Percentiles rank a stretch among this genome's conserved stretches.
These are phyloP conservation scores for Engraulis encrasicolus DNA, from an alignment of 2,113 vertebrate species.

Conservation along the genomic window DNA sequence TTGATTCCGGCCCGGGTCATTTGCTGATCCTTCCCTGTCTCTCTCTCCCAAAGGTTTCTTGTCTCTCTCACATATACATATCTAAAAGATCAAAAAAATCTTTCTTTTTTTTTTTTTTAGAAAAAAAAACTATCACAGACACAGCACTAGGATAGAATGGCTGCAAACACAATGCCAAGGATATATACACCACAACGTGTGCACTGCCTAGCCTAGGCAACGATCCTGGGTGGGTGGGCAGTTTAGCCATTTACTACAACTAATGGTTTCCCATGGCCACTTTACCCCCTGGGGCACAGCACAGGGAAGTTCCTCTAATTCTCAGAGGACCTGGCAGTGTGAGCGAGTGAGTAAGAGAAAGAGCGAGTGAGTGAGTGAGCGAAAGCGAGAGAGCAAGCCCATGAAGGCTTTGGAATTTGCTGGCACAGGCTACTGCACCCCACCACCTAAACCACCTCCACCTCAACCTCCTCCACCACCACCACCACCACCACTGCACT, in stretches of 20 bases:
- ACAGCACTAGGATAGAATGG: background rate
- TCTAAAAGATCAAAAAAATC: no score
- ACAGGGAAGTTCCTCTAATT: background rate
- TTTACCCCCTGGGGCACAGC: background rate
- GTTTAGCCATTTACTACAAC: background rate
- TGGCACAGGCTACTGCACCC: constrained; percentile 33
- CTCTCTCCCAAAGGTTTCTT: no score
- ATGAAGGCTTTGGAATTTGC: background rate
- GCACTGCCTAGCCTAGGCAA: background rate
- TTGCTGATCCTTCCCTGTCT: no score
- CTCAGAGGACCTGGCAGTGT: background rate
- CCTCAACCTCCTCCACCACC: no score
- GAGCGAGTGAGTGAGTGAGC: no score
- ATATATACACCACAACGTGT: background rate
- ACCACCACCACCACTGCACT: background rate
- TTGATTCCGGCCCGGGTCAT: no score
- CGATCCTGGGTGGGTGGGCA: background rate
- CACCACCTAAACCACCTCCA: no score
- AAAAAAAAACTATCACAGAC: background rate
- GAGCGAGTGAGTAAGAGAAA: no score
- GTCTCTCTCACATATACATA: no score
- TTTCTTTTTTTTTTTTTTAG: no score
- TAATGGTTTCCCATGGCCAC: background rate
- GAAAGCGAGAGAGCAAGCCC: background rate
- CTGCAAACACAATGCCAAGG: background rate